Conservation (phyloP, 2,888 invertebrate genomes). For the Diarsia rubi region DNA sequence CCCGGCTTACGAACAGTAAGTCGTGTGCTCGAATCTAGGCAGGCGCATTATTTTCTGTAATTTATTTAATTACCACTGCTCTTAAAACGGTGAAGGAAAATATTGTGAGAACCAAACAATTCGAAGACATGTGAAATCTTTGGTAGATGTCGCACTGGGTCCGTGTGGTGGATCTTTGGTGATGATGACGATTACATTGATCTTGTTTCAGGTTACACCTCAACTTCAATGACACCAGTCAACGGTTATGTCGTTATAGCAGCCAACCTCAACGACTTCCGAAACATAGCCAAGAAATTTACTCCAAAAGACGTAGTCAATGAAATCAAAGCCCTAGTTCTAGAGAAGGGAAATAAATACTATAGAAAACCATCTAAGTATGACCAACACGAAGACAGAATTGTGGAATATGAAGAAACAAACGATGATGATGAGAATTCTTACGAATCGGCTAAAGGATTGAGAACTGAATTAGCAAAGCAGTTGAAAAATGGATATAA, state of each 20-base stretch:
- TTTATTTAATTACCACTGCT: no score
- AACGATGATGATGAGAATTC: not conserved
- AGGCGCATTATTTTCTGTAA: no score
- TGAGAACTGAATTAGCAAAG: not conserved
- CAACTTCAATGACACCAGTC: constrained; percentile 1
- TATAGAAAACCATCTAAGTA: not conserved
- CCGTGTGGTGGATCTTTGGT: no score
- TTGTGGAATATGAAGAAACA: not conserved
- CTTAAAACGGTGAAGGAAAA: no score
- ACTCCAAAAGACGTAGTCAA: constrained; percentile 69
- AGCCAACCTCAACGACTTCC: constrained; percentile 76
- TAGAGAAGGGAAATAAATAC: not conserved
- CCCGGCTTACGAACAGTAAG: no score
- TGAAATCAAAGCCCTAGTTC: constrained; percentile 69
- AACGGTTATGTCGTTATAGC: constrained; percentile 69
- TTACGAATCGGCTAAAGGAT: not conserved
- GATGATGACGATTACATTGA: not conserved
- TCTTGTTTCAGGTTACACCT: constrained; percentile 34
- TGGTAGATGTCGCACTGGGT: no score
- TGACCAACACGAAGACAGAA: not conserved
- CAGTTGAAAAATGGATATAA: not conserved
- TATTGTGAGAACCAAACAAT: no score
- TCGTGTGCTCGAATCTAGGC: no score
- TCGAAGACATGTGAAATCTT: no score
- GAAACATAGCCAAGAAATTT: constrained; percentile 72